These are phyloP conservation scores for Rhingia campestris DNA, from an alignment of 2,888 invertebrate genomes.

Conservation along the genomic window DNA sequence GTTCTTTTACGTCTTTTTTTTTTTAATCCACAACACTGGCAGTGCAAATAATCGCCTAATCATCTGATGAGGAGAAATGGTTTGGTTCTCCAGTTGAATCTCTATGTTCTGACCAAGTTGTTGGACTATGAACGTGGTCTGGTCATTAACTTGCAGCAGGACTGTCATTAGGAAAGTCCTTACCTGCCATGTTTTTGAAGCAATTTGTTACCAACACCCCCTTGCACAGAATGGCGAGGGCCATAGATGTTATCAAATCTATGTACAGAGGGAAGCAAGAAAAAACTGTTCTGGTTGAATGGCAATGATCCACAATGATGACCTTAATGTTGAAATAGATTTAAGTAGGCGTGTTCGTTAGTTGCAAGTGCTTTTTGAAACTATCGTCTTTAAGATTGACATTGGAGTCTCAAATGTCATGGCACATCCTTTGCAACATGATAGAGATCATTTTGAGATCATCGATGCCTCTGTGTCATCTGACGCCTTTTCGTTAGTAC, in stretches of 20 bases:
- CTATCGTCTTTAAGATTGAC: slow-evolving; percentile 98
- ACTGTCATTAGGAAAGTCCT: slow-evolving; percentile 99
- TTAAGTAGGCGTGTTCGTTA: slow-evolving; percentile 85
- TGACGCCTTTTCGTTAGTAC: slow-evolving; percentile 99
- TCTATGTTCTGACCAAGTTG: slow-evolving; percentile 93
- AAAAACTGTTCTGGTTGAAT: slow-evolving; percentile 96
- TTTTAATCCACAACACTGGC: slow-evolving; percentile 87
- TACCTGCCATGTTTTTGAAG: slow-evolving; percentile 92
- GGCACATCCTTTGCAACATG: slow-evolving; percentile 99
- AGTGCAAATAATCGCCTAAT: slow-evolving; percentile 89
- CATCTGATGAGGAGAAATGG: slow-evolving; percentile 90
- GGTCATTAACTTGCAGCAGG: slow-evolving; percentile 96
- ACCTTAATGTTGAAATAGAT: slow-evolving; percentile 98
- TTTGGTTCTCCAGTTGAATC: slow-evolving; percentile 86
- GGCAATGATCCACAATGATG: slow-evolving; percentile 99
- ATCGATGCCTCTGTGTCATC: slow-evolving; percentile 99
- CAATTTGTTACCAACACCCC: slow-evolving; percentile 98
- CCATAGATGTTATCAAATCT: slow-evolving; percentile 98
- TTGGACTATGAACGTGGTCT: slow-evolving; percentile 92
- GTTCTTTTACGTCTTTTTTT: too few relatives aligned
- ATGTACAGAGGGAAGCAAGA: slow-evolving; percentile 96
- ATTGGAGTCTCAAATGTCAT: slow-evolving; percentile 99
- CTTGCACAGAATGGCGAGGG: slow-evolving; percentile 98
- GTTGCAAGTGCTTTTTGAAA: slow-evolving; percentile 92
- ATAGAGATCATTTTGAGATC: slow-evolving; percentile 99